These are phyloP conservation scores for Chloromyia formosa DNA, from an alignment of 2,888 invertebrate genomes.

Conservation along the genomic window DNA sequence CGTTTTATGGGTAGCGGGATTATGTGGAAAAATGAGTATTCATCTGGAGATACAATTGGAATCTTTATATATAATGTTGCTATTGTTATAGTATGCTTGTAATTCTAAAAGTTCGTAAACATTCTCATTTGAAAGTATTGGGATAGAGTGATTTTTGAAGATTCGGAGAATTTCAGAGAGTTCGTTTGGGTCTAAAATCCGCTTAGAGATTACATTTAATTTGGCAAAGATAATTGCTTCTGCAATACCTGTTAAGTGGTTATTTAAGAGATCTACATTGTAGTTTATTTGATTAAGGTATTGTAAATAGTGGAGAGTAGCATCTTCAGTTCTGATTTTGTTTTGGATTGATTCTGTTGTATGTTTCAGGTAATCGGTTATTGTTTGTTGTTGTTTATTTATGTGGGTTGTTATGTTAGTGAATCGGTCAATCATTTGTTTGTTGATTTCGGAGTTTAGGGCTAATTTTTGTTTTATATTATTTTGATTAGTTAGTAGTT, in stretches of 20 bases:
- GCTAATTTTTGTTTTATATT: background rate
- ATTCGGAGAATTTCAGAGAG: conserved; percentile 7
- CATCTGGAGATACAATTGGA: conserved; percentile 16
- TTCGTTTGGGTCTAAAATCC: conserved; percentile 32
- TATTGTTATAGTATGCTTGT: conserved; percentile 38
- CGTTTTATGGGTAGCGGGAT: conserved; percentile 17
- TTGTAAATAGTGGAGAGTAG: background rate
- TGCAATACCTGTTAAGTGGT: too few relatives aligned
- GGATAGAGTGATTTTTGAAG: conserved; percentile 14
- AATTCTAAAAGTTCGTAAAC: conserved; percentile 35
- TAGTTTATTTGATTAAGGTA: conserved; percentile 27
- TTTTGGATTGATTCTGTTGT: background rate
- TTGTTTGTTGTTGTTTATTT: too few relatives aligned
- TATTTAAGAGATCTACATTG: conserved; percentile 37
- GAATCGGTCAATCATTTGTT: too few relatives aligned
- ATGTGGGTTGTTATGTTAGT: too few relatives aligned
- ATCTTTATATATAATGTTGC: conserved; percentile 37
- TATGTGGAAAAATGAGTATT: conserved; percentile 25
- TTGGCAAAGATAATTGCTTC: conserved; percentile 23
- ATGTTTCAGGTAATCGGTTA: background rate
- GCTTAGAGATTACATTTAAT: conserved; percentile 43
- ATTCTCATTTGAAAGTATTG: conserved; percentile 32
- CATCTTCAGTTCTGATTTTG: background rate
- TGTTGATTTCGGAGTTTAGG: too few relatives aligned
- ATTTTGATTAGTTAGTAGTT: background rate